phyloP scores from a whole-genome alignment of 2,888 invertebrate genomes.

The Drymonia ruficornis region DNA sequence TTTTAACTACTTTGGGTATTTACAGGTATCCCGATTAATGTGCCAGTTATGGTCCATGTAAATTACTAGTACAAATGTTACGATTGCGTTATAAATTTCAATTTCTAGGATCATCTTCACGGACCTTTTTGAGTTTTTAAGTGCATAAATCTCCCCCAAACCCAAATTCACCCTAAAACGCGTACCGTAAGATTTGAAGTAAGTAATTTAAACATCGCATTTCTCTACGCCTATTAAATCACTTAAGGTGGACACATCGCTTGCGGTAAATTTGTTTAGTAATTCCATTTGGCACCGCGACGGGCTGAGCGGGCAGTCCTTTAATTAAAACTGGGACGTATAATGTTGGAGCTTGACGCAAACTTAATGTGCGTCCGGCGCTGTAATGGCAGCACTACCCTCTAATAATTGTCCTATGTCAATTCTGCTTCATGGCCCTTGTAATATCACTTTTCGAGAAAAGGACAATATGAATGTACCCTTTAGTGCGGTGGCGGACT shows the following conservation, averaged over 20 bases:
- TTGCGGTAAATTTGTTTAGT: constrained; percentile 83
- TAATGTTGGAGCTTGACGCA: constrained; percentile 77
- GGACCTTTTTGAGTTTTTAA: no score
- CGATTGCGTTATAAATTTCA: no score
- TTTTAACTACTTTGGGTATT: no score
- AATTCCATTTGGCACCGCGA: constrained; percentile 79
- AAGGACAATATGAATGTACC: constrained; percentile 38
- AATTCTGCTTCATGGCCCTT: constrained; percentile 62
- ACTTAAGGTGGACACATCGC: constrained; percentile 84
- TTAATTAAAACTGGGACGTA: constrained; percentile 82
- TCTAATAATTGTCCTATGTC: constrained; percentile 78
- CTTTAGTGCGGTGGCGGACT: not conserved
- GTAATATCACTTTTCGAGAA: constrained; percentile 44
- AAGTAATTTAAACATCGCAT: constrained; percentile 74
- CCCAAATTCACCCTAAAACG: constrained; percentile 29
- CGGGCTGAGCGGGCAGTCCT: constrained; percentile 76
- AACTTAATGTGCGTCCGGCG: constrained; percentile 81
- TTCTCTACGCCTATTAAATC: constrained; percentile 84
- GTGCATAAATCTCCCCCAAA: constrained; percentile 24
- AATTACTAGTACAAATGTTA: no score
- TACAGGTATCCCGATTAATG: no score
- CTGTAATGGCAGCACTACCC: constrained; percentile 73
- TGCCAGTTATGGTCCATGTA: no score
- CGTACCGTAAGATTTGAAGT: constrained; percentile 64
- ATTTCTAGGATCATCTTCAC: no score